These are phyloP conservation scores for Lamellibrachia columna DNA, from an alignment of 2,888 invertebrate species.

Conservation along the genomic window DNA sequence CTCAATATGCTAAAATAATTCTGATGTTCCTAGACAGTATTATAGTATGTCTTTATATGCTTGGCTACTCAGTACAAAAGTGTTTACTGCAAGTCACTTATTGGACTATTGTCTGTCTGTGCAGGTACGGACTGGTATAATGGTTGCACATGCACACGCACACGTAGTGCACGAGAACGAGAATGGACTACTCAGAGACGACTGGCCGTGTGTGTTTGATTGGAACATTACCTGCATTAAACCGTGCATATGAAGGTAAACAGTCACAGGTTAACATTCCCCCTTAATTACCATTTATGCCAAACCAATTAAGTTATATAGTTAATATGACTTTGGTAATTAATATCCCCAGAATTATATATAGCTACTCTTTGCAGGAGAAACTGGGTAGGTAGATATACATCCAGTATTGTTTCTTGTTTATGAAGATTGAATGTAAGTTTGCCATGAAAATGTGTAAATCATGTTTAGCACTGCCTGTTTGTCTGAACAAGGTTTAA, in stretches of 20 bases:
- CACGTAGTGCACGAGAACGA: not conserved
- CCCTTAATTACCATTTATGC: too few relatives aligned
- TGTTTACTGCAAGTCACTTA: not conserved
- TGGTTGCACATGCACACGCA: not conserved
- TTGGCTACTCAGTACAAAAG: not conserved
- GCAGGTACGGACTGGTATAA: not conserved
- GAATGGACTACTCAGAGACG: not conserved
- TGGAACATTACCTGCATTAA: not conserved
- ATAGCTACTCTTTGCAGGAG: not conserved
- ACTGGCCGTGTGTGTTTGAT: not conserved
- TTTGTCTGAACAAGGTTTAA: not conserved
- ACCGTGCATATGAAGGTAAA: not conserved
- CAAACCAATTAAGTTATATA: not conserved
- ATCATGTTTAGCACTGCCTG: not conserved
- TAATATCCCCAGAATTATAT: not conserved
- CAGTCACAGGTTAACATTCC: not conserved
- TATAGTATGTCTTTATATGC: not conserved
- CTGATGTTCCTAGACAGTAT: slow-evolving; percentile 4
- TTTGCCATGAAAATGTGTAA: not conserved
- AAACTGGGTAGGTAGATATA: not conserved
- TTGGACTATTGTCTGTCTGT: slow-evolving; percentile 2
- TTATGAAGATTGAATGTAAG: not conserved
- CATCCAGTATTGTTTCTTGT: not conserved
- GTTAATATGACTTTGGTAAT: not conserved
- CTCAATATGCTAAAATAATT: not conserved